Evolutionary conservation across 2,888 invertebrate genomes (phyloP).

Genomic region (Apoda limacodes): DNA sequence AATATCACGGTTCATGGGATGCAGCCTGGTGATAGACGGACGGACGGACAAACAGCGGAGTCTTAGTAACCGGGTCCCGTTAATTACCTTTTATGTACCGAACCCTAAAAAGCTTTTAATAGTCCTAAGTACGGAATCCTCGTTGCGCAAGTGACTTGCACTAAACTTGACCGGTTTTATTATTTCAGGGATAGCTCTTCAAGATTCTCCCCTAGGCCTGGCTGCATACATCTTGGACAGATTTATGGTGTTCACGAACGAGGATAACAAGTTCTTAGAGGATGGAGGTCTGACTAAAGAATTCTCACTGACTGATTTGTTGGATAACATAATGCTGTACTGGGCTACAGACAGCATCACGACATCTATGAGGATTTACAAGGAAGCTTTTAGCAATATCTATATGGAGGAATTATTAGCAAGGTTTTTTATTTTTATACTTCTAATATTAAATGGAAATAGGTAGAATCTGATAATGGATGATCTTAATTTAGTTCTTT

Average conservation of each 20-base stretch:
- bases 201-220: conserved; percentile 85
- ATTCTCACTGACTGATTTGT: conserved; percentile 38
- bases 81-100: too few species aligned
- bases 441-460: neutral
- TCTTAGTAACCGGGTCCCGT: too few species aligned
- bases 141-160: too few species aligned
- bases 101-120: too few species aligned
- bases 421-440: conserved; percentile 45
- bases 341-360: conserved; percentile 63
- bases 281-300: conserved; percentile 73
- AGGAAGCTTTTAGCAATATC: conserved; percentile 62
- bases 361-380: conserved; percentile 68
- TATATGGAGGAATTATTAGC: conserved; percentile 36
- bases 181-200: conserved; percentile 73
- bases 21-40: too few species aligned
- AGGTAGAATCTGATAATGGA: neutral
- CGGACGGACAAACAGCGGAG: too few species aligned
- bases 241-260: conserved; percentile 77
- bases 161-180: too few species aligned
- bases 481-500: too few species aligned
- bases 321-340: conserved; percentile 69
- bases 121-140: too few species aligned
- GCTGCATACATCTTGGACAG: conserved; percentile 92
- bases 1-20: too few species aligned
- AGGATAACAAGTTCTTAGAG: conserved; percentile 46